Percentiles rank a stretch among this genome's conserved stretches.
Conservation (phyloP, 2,797 vertebrate species). For the Sebastes trivittatus region DNA sequence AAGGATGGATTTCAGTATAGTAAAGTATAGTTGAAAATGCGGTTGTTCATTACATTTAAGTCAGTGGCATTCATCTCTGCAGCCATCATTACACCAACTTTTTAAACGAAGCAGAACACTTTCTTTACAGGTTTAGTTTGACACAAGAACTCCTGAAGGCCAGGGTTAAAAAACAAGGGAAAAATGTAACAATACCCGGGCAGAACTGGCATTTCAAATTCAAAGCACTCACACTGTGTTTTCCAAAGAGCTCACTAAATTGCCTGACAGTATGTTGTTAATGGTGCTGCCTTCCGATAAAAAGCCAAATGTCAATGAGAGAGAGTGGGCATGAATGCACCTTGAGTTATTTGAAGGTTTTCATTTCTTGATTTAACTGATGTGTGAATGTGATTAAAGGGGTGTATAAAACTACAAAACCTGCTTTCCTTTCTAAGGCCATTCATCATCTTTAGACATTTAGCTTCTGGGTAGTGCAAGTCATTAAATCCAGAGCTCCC, state of each 20-base stretch:
- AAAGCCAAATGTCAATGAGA: conserved; percentile 49
- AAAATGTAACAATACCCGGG: not conserved
- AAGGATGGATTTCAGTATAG: conserved; percentile 9
- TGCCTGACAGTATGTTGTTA: conserved; percentile 35
- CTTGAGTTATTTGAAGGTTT: conserved; percentile 67
- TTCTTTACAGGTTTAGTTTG: not conserved
- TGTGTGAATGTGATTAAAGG: conserved; percentile 71
- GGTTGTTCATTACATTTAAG: conserved; percentile 11
- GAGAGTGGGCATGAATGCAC: conserved; percentile 31
- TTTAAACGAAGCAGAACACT: not conserved
- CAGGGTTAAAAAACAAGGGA: not conserved
- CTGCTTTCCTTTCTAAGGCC: conserved; percentile 60
- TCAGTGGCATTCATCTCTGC: not conserved
- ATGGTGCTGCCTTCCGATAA: conserved; percentile 22
- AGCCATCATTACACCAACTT: not conserved
- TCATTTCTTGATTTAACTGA: conserved; percentile 65
- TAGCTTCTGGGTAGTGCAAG: conserved; percentile 67
- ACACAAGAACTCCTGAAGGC: not conserved
- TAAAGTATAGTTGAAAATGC: conserved; percentile 12
- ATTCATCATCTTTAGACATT: conserved; percentile 76
- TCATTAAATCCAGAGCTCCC: conserved; percentile 73
- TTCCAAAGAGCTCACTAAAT: conserved; percentile 25
- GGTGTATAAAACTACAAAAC: conserved; percentile 63
- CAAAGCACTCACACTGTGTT: conserved; percentile 10
- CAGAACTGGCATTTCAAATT: conserved; percentile 21